A percentile compares a stretch with the other conserved stretches of the same genome.
phyloP scores from a whole-genome alignment of 2,797 vertebrate genomes.

The Phaenicophaeus curvirostris region DNA sequence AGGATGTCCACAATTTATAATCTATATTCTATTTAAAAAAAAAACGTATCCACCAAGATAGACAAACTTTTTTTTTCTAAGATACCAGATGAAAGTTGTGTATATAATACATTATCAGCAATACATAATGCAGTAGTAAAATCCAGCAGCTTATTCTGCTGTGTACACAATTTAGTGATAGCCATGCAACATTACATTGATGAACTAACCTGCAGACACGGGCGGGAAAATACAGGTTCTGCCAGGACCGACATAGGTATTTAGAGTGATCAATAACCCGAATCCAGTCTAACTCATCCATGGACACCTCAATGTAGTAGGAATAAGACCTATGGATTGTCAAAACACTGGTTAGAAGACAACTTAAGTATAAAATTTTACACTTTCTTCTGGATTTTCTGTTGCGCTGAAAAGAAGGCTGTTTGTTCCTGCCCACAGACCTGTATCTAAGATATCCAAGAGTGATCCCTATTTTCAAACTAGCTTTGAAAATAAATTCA shows the following conservation, averaged over 20 bases:
- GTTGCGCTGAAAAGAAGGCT: background rate
- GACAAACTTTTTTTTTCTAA: background rate
- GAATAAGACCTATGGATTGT: conserved; percentile 88
- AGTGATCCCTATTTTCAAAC: background rate
- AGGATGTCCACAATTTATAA: background rate
- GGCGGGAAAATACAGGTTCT: conserved; percentile 93
- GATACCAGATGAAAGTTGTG: background rate
- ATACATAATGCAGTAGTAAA: background rate
- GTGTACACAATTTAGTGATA: background rate
- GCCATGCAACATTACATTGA: background rate
- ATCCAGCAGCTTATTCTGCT: background rate
- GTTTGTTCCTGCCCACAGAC: background rate
- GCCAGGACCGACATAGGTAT: conserved; percentile 96
- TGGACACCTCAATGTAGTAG: conserved; percentile 97
- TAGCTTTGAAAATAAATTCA: background rate
- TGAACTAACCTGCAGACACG: conserved; percentile 91
- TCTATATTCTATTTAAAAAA: background rate
- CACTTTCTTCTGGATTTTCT: background rate
- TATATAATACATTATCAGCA: background rate
- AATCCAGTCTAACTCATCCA: conserved; percentile 98
- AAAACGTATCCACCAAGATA: background rate
- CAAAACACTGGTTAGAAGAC: conserved; percentile 13
- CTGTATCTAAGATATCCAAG: background rate
- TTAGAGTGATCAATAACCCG: conserved; percentile 94
- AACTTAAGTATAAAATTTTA: background rate